Base-by-base conservation (phyloP, 2,113 vertebrate species). In the Oryzias curvinotus region DNA sequence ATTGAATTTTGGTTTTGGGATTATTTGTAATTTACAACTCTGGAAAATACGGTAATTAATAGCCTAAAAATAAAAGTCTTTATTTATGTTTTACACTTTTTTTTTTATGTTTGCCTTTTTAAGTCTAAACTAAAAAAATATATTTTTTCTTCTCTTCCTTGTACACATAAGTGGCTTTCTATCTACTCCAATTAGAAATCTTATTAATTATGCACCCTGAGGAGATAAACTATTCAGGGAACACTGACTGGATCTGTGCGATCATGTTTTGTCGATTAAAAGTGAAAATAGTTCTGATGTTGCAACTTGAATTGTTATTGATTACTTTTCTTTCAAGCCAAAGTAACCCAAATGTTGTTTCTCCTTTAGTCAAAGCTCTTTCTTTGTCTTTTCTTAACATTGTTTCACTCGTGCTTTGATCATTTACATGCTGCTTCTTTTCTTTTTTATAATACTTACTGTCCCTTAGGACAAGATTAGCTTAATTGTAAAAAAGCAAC, bases 241-340 rank as follows among this genome's bases (percentile, higher is more conserved):
- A 62, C 66, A 57, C 55, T 47, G 47, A 21, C 56, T 70, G 49
- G 50, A 57, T 80, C 58, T 8, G 16, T 73, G 68, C 54, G 82
- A 65, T 78, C 78, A 68, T 68, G 67, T 84, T 72, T 56, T 41
- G 41, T 62, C 79, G 71, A 80, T 82, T 65, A 42, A 52, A 82
- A 85, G 62, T 70, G 58, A 82, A 69, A 70, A 65, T 46, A 65
- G 57, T 50, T 60, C 58, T 47, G 65, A 73, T 85, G 84, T 81
- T 62, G 62, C 77, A 56, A 52, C 36, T 51, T 69, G 62, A 77
- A 81, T 73, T 77, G 67, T 55, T 77, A 80, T 81, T 67, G 77
- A 87, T 87, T 28, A 18, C 45, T 78, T 57, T 67, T 75, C 21
- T 52, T 57, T 51, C 30, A 12, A 42, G 72, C 76, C 64, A 62